phyloP scores from a whole-genome alignment of 2,888 invertebrate species.

The Philonicus albiceps region DNA sequence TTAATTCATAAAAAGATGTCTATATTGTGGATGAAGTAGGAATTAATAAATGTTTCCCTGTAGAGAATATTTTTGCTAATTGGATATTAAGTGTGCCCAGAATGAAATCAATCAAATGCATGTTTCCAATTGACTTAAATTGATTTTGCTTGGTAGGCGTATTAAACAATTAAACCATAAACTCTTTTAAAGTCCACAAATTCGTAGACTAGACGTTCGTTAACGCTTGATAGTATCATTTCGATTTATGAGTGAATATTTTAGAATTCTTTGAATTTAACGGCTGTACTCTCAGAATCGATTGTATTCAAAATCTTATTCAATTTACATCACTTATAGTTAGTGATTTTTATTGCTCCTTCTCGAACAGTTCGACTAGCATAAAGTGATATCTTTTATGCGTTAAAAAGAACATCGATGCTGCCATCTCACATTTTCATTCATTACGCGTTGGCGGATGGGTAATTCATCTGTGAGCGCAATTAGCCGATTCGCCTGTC shows the following conservation, averaged over 20 bases:
- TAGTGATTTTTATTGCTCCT: not conserved
- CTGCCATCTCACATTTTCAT: not conserved
- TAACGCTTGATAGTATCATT: not conserved
- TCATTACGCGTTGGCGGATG: not conserved
- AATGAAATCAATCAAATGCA: not conserved
- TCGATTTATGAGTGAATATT: not conserved
- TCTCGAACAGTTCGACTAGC: not conserved
- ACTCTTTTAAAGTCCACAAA: not conserved
- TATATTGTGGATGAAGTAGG: too few species aligned
- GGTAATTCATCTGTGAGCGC: not conserved
- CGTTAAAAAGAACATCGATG: too few species aligned
- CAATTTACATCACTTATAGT: not conserved
- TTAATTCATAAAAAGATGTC: too few species aligned
- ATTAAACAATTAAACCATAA: not conserved
- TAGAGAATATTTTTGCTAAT: not conserved
- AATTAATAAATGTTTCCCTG: not conserved
- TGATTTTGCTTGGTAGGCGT: not conserved
- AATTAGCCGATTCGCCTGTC: not conserved
- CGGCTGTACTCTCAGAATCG: not conserved
- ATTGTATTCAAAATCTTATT: not conserved
- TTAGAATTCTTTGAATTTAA: not conserved
- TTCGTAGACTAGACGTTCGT: not conserved
- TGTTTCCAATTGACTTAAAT: not conserved
- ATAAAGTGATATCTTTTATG: not conserved
- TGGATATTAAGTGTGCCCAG: not conserved